Evolutionary conservation across 2,113 vertebrate genomes (phyloP).

Genomic region (Calonectris borealis): DNA sequence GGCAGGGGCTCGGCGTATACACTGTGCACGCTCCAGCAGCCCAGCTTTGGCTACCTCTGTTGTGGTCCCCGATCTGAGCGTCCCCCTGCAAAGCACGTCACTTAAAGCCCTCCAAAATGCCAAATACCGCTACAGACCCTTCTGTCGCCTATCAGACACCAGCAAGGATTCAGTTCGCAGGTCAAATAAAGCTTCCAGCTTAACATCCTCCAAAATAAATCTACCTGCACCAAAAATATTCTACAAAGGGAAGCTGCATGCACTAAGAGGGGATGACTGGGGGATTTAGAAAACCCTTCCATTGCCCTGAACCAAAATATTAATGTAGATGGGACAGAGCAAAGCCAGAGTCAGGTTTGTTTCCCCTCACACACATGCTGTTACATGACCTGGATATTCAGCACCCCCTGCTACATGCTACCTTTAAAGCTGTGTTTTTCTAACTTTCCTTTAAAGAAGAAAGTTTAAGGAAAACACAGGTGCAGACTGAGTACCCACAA

Average conservation of each 20-base stretch:
- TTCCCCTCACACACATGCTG: background rate
- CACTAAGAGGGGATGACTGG: rapidly evolving
- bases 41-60: background rate
- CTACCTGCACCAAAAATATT: background rate
- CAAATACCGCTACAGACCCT: background rate
- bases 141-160: background rate
- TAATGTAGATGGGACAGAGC: background rate
- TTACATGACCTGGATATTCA: rapidly evolving
- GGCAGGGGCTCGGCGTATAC: rapidly evolving
- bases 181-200: background rate
- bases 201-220: background rate
- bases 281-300: background rate
- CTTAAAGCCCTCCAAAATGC: background rate
- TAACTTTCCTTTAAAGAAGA: background rate
- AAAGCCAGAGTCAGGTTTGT: background rate
- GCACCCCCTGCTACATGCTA: rapidly evolving
- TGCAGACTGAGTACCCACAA: background rate
- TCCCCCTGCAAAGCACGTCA: rapidly evolving
- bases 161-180: background rate
- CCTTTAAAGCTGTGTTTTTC: background rate
- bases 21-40: background rate
- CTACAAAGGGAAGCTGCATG: background rate
- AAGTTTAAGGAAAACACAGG: background rate
- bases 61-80: rapidly evolving
- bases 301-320: background rate